Conservation (phyloP, 2,113 vertebrate species). For the Aspiorhynchus laticeps region DNA sequence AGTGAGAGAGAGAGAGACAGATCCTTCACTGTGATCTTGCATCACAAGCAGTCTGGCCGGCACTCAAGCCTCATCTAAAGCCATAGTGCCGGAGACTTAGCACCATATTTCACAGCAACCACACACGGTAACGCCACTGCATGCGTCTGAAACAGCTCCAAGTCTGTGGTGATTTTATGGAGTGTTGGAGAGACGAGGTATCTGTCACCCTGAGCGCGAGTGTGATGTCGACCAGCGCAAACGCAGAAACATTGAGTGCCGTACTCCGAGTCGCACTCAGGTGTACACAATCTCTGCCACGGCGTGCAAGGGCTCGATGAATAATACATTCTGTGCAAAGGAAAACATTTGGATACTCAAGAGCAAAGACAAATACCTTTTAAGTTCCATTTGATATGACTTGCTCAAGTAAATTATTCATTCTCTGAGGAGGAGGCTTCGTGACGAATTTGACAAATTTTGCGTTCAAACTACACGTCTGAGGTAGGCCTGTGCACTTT, state of each 20-base stretch:
- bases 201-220: conserved; percentile 53
- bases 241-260: conserved; percentile 18
- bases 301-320: conserved; percentile 69
- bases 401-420: conserved; percentile 61
- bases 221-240: conserved; percentile 52
- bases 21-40: conserved; percentile 20
- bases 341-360: conserved; percentile 70
- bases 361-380: conserved; percentile 73
- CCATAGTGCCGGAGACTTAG: conserved; percentile 3
- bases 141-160: background rate
- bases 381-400: conserved; percentile 67
- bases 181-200: conserved; percentile 51
- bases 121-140: background rate
- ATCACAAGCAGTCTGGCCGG: conserved; percentile 26
- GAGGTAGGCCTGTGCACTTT: conserved; percentile 5
- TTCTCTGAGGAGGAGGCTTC: conserved; percentile 42
- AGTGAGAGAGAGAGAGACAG: conserved; percentile 24
- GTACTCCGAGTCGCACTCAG: conserved; percentile 63
- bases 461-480: conserved; percentile 11
- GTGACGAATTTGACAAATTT: conserved; percentile 28
- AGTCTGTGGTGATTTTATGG: conserved; percentile 27
- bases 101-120: background rate
- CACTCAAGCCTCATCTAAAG: conserved; percentile 43
- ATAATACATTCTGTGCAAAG: conserved; percentile 67
- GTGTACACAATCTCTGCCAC: conserved; percentile 69